phyloP scores from a whole-genome alignment of 2,888 invertebrate genomes.

The Scelioninae gen. 1 region DNA sequence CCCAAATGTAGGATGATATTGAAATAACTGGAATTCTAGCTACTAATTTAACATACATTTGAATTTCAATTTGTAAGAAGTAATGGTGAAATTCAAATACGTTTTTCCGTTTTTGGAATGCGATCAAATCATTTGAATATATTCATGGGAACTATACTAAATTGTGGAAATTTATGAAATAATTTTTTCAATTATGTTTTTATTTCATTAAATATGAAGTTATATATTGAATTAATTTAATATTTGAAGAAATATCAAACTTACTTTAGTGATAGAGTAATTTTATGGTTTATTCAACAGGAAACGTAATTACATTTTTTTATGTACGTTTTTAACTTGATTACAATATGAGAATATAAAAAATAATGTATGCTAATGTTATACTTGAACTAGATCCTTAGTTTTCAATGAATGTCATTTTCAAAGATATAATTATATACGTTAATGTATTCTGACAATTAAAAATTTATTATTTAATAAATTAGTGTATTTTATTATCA shows the following conservation, averaged over 20 bases:
- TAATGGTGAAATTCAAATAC: slow-evolving; percentile 22
- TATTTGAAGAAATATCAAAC: too few relatives aligned
- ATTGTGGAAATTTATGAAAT: background rate
- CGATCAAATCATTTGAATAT: slow-evolving; percentile 5
- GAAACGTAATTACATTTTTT: background rate
- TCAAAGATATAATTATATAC: too few relatives aligned
- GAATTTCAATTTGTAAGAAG: slow-evolving; percentile 14
- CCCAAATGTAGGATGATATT: background rate
- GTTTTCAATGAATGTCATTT: background rate
- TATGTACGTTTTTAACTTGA: background rate
- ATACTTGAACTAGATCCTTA: slow-evolving; percentile 29
- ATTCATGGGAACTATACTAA: background rate
- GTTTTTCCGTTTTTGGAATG: slow-evolving; percentile 16
- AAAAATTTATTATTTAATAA: too few relatives aligned
- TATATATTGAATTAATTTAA: too few relatives aligned
- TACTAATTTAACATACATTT: background rate
- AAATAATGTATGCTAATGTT: slow-evolving; percentile 14
- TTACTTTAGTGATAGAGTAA: too few relatives aligned
- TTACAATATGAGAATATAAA: background rate
- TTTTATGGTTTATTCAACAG: too few relatives aligned
- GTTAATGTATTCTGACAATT: too few relatives aligned
- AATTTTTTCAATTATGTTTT: background rate
- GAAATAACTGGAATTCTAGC: background rate
- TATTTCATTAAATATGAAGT: background rate
- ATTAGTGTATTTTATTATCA: too few relatives aligned